Percentiles rank a stretch among this genome's conserved stretches.
phyloP scores from a whole-genome alignment of 2,113 vertebrate species.

The Heteronetta atricapilla region DNA sequence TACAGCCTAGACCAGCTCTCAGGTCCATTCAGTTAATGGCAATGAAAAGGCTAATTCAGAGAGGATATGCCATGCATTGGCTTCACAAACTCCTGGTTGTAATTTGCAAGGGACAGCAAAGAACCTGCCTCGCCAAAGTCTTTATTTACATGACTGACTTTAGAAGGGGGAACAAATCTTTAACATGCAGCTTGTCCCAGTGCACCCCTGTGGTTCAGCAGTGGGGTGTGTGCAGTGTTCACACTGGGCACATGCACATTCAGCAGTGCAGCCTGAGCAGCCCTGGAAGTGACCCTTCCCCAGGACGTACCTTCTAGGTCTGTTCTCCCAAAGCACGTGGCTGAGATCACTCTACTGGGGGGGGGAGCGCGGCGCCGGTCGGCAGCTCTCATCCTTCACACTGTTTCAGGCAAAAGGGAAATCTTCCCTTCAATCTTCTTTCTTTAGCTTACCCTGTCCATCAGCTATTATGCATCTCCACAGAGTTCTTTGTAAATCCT shows the following conservation, averaged over 20 bases:
- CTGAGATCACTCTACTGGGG: neutral
- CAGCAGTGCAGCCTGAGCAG: accelerated
- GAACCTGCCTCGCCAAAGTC: neutral
- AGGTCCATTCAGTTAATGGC: neutral
- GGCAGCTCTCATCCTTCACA: neutral
- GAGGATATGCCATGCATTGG: neutral
- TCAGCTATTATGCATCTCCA: neutral
- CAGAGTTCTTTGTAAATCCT: neutral
- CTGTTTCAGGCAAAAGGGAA: neutral
- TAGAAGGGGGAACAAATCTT: neutral
- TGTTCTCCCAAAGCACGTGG: neutral
- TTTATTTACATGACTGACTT: neutral
- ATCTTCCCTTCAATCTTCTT: neutral
- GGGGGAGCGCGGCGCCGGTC: no score
- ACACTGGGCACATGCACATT: accelerated
- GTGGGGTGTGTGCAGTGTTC: accelerated
- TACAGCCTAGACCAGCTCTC: neutral
- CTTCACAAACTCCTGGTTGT: neutral
- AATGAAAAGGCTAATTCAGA: neutral
- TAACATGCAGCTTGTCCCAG: neutral
- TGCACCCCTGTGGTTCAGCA: neutral
- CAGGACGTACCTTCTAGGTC: neutral
- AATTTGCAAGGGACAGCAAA: neutral
- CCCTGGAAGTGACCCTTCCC: neutral
- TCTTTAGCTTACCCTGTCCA: neutral